phyloP scores from a whole-genome alignment of 2,797 vertebrate species.

The Neostethus bicornis region DNA sequence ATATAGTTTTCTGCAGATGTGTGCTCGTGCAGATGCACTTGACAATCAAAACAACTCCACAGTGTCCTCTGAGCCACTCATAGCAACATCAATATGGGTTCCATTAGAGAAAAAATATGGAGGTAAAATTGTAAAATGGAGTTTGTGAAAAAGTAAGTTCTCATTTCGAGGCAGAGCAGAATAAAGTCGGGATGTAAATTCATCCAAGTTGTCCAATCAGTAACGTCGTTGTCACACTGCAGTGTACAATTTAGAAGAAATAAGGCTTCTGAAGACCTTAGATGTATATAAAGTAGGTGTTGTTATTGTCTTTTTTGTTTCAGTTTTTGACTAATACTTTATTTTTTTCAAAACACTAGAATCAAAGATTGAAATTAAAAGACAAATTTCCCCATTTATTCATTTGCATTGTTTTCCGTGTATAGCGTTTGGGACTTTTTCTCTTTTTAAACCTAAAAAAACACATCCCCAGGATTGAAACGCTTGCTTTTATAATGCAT shows the following conservation, averaged over 20 bases:
- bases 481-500: too few species aligned
- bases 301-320: too few species aligned
- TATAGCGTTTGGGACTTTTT: not conserved
- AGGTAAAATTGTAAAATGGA: not conserved
- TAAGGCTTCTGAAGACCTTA: too few species aligned
- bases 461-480: too few species aligned
- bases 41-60: not conserved
- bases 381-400: too few species aligned
- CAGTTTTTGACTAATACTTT: too few species aligned
- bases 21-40: not conserved
- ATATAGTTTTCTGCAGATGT: conserved; percentile 3
- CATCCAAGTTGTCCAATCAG: not conserved
- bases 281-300: too few species aligned
- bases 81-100: not conserved
- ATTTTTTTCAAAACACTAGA: too few species aligned
- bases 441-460: not conserved
- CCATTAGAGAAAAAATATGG: not conserved
- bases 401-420: too few species aligned
- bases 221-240: not conserved
- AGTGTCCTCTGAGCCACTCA: not conserved
- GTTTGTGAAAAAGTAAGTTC: not conserved
- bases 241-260: too few species aligned
- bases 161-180: not conserved
- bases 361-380: too few species aligned
- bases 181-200: not conserved